These are phyloP conservation scores for Ceratosolen solmsi DNA, from an alignment of 1,140 invertebrate genomes.

Conservation along the genomic window DNA sequence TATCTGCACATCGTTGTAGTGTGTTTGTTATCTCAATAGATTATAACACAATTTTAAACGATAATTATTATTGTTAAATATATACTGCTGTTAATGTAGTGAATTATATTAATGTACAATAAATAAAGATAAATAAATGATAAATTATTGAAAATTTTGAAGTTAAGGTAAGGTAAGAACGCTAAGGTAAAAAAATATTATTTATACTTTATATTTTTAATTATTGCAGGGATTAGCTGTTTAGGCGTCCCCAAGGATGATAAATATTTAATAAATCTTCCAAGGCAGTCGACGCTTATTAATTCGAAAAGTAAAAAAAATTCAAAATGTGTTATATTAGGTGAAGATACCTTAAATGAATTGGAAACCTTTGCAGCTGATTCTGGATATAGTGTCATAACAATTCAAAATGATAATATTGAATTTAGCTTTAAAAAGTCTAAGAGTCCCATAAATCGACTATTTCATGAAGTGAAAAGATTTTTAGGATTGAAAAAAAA, in stretches of 20 bases:
- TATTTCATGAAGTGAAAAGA: neutral
- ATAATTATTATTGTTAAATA: too few species aligned
- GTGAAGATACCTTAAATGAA: neutral
- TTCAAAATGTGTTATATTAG: neutral
- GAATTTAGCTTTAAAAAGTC: neutral
- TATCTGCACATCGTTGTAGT: neutral
- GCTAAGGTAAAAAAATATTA: too few species aligned
- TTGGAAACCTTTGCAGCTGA: neutral
- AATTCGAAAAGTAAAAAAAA: neutral
- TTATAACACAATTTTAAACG: too few species aligned
- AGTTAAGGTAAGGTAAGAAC: too few species aligned
- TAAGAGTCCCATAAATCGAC: neutral
- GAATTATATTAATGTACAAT: too few species aligned
- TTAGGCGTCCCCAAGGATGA: neutral
- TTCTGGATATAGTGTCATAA: slow-evolving; percentile 2
- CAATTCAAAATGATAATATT: neutral
- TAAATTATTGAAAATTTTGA: too few species aligned
- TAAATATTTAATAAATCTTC: neutral
- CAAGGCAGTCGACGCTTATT: neutral
- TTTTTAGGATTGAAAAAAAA: slow-evolving; percentile 7
- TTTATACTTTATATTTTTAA: neutral
- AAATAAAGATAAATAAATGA: too few species aligned
- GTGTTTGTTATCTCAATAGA: too few species aligned
- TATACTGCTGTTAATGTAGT: too few species aligned
- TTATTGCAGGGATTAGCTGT: neutral